Conservation (phyloP, 2,888 invertebrate species). For the Micoletzkya japonica region DNA sequence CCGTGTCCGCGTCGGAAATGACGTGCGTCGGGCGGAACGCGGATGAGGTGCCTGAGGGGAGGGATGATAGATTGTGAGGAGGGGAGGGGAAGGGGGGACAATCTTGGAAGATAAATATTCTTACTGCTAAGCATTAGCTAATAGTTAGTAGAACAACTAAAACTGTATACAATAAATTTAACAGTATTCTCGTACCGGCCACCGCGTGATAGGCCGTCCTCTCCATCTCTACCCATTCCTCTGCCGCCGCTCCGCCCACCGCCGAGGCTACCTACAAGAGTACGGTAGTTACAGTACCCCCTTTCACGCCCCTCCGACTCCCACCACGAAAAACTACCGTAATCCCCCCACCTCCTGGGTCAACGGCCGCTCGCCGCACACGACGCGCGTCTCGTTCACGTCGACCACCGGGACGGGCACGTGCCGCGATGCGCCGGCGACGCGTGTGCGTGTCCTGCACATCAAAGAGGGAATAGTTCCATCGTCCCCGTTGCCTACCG, state of each 20-base stretch:
- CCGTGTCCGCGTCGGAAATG: slow-evolving; percentile 42
- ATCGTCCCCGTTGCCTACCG: neutral
- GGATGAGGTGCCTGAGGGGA: slow-evolving; percentile 27
- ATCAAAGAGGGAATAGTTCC: neutral
- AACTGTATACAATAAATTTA: slow-evolving; percentile 14
- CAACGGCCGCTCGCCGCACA: slow-evolving; percentile 45
- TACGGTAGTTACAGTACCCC: neutral
- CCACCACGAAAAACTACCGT: no score
- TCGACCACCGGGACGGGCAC: slow-evolving; percentile 26
- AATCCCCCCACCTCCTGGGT: neutral
- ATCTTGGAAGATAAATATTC: no score
- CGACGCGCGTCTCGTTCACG: slow-evolving; percentile 26
- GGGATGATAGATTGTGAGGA: no score
- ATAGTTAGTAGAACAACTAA: neutral
- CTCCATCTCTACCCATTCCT: slow-evolving; percentile 45
- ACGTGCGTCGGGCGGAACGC: slow-evolving; percentile 41
- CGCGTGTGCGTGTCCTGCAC: neutral
- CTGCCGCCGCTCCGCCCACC: slow-evolving; percentile 10
- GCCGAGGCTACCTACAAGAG: neutral
- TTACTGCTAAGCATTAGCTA: neutral
- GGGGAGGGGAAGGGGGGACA: no score
- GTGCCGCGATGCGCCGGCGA: neutral
- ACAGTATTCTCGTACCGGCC: slow-evolving; percentile 32
- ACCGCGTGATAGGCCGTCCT: slow-evolving; percentile 46
- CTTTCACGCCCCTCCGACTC: neutral